A percentile compares a stretch with the other conserved stretches of the same genome.
These are phyloP conservation scores for Peribatodes rhomboidaria DNA, from an alignment of 2,888 invertebrate genomes.

Conservation along the genomic window DNA sequence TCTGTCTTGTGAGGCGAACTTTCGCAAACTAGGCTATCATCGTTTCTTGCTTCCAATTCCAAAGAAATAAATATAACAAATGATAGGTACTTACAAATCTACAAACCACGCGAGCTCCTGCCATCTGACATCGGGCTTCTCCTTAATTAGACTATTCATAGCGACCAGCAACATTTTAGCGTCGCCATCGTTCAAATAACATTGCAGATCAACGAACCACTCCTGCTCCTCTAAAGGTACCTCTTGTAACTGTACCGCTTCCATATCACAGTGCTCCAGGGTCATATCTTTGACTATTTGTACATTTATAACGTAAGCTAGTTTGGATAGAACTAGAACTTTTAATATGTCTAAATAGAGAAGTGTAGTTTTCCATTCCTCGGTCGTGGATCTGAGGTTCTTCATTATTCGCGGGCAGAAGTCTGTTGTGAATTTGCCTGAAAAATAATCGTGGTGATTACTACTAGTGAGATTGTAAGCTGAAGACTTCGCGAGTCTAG, in stretches of 20 bases:
- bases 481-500: too few species aligned
- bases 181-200: constrained; percentile 86
- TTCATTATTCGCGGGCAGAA: constrained; percentile 69
- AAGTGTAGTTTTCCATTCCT: constrained; percentile 74
- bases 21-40: too few species aligned
- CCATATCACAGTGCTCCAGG: constrained; percentile 75
- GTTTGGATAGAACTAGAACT: constrained; percentile 70
- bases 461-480: too few species aligned
- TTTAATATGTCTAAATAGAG: constrained; percentile 75
- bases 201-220: constrained; percentile 83
- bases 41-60: too few species aligned
- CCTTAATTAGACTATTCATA: constrained; percentile 87
- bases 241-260: constrained; percentile 71
- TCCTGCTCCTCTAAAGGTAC: constrained; percentile 69
- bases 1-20: too few species aligned
- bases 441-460: constrained; percentile 53
- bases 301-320: constrained; percentile 80
- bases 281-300: constrained; percentile 77
- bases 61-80: not conserved
- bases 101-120: constrained; percentile 90
- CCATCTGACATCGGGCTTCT: constrained; percentile 89
- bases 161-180: constrained; percentile 86
- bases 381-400: constrained; percentile 71
- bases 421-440: constrained; percentile 79
- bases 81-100: constrained; percentile 85